Evolutionary conservation across 1,140 invertebrate species (phyloP).

Genomic region (Episyrphus balteatus): DNA sequence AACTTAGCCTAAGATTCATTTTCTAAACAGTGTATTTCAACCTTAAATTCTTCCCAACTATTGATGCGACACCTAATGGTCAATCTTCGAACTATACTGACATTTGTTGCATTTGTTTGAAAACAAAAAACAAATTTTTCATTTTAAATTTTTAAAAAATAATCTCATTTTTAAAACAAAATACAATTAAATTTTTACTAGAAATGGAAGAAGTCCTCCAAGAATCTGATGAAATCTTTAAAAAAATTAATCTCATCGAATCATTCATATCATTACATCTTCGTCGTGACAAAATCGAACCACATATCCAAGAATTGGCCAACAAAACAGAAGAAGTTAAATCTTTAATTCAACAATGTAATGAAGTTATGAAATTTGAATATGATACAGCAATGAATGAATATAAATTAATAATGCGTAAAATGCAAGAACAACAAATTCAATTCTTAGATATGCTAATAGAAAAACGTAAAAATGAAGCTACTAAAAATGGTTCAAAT

Average conservation of each 20-base stretch:
- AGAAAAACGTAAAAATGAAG: too few species aligned
- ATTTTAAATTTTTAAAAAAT: too few species aligned
- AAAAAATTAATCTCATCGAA: conserved; percentile 4
- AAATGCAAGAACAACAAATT: conserved; percentile 5
- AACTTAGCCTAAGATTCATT: too few species aligned
- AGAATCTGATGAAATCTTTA: not conserved
- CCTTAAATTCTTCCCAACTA: too few species aligned
- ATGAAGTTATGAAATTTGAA: conserved; percentile 2
- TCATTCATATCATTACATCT: conserved; percentile 8
- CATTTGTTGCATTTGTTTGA: too few species aligned
- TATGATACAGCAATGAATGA: not conserved
- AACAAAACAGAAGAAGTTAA: not conserved
- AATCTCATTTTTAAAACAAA: too few species aligned
- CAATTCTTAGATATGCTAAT: not conserved
- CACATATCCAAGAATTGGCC: not conserved
- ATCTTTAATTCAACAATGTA: not conserved
- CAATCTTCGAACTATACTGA: too few species aligned
- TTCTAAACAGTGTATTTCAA: too few species aligned
- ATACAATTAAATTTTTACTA: too few species aligned
- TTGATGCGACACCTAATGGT: too few species aligned
- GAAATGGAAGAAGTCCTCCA: conserved; percentile 2
- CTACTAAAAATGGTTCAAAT: too few species aligned
- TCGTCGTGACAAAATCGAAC: conserved; percentile 2
- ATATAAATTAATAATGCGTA: conserved; percentile 1
- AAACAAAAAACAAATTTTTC: too few species aligned